phyloP scores from a whole-genome alignment of 2,113 vertebrate genomes.

The Nibea coibor region DNA sequence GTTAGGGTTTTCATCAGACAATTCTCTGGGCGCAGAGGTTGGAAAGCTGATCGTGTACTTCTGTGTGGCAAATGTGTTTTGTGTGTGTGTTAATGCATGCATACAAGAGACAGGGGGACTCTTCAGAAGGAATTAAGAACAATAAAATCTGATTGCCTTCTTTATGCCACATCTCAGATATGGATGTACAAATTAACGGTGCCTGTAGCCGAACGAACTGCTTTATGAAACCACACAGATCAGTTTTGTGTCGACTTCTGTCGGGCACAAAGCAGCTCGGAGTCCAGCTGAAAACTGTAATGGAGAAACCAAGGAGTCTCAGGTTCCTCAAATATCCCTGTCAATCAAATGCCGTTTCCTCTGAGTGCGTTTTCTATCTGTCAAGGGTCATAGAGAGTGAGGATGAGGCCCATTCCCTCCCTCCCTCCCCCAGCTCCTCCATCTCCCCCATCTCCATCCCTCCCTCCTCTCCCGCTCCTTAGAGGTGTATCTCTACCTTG shows the following conservation, averaged over 20 bases:
- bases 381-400: constrained; percentile 85
- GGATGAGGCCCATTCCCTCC: constrained; percentile 75
- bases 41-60: constrained; percentile 64
- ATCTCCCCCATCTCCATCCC: constrained; percentile 65
- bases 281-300: constrained; percentile 53
- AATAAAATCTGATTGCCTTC: constrained; percentile 32
- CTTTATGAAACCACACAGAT: constrained; percentile 32
- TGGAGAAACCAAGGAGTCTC: constrained; percentile 64
- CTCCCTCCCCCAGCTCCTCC: constrained; percentile 32
- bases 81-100: constrained; percentile 36
- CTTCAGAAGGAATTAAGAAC: constrained; percentile 34
- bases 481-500: constrained; percentile 85
- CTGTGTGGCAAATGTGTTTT: constrained; percentile 52
- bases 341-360: constrained; percentile 84
- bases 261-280: constrained; percentile 18
- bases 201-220: constrained; percentile 2
- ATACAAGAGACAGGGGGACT: constrained; percentile 13
- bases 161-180: constrained; percentile 14
- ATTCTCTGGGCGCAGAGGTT: constrained; percentile 59
- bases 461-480: constrained; percentile 70
- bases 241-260: background rate
- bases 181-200: background rate
- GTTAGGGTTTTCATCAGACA: constrained; percentile 75
- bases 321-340: constrained; percentile 81
- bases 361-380: constrained; percentile 86